Evolutionary conservation across 2,113 vertebrate genomes (phyloP).

Genomic region (Hippoglossus stenolepis): DNA sequence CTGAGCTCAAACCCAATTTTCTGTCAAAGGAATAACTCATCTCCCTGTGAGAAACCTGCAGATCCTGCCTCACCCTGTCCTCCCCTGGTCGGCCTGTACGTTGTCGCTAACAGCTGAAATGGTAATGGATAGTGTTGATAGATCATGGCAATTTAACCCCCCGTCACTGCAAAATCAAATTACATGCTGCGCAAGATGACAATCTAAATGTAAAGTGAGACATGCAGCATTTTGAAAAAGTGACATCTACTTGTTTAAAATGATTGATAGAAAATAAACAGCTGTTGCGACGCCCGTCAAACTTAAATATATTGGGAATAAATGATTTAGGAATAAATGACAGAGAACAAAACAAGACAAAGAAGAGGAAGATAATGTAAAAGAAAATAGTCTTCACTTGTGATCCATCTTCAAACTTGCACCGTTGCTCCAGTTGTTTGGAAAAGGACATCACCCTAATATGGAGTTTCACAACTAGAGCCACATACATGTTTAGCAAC

Average conservation of each 20-base stretch:
- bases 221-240: neutral
- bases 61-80: slow-evolving; percentile 32
- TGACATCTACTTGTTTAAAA: slow-evolving; percentile 14
- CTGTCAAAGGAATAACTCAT: slow-evolving; percentile 64
- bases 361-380: too few relatives aligned
- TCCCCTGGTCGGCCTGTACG: slow-evolving; percentile 11
- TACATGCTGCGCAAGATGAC: slow-evolving; percentile 6
- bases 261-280: slow-evolving; percentile 1
- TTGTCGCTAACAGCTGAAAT: slow-evolving; percentile 20
- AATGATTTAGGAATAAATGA: too few relatives aligned
- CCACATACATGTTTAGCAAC: too few relatives aligned
- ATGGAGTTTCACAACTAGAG: too few relatives aligned
- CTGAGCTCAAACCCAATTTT: slow-evolving; percentile 63
- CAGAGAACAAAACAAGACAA: too few relatives aligned
- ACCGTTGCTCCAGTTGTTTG: too few relatives aligned
- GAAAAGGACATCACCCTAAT: too few relatives aligned
- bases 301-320: too few relatives aligned
- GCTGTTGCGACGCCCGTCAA: too few relatives aligned
- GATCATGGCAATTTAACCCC: slow-evolving; percentile 35
- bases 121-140: slow-evolving; percentile 32
- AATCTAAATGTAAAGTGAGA: slow-evolving; percentile 7
- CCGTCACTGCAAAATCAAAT: slow-evolving; percentile 35
- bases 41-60: slow-evolving; percentile 35
- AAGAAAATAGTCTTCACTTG: too few relatives aligned
- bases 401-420: too few relatives aligned